Evolutionary conservation across 2,888 invertebrate genomes (phyloP), one percentile per base, ranked within the genome.

Genomic region (Spodoptera littoralis): DNA sequence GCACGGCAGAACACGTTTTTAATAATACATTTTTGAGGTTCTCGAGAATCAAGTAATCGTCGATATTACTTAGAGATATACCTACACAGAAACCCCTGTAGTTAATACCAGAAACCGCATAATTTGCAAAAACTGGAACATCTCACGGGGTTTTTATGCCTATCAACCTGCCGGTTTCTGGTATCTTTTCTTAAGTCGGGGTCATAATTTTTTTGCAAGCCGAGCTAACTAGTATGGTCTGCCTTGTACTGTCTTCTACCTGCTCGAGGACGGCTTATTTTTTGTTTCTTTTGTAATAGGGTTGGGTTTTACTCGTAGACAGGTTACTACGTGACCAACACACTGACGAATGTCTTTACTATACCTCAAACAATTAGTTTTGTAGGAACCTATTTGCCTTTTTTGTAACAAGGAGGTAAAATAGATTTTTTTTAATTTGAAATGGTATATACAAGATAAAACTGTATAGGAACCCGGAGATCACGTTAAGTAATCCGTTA

Each of bases 131-230:
- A 87, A 82, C 77, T 81, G 76, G 77, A 83, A 79, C 83, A 76
- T 84, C 81, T 82, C 84, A 85, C 83, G 86, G 60, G 72, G 68
- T 88, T 88, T 89, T 85, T 86, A 74, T 80, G 65, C 22, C 43
- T 45, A 46, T 43, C 52, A 48, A 22, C 58, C 11, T 36, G 59
- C 65, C 76, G 71, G 77, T 70, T 80, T 83, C 80, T 85, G 81
- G 79, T 82, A 86, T 83, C 73, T 84, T 81, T 80, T 73, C 77
- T 72, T 43, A 51, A 79, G 77, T 73, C 60, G 74, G 80, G 77
- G 83, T 82, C 77, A 71, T 63, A 49, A 44, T 75, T 82, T 86
- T 85, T 89, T 85, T 84, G 80, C 76, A 63, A 65, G 43, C 48
- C 51, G 43, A 61, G 43, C 53, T 62, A 76, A 80, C 79, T 76